Conservation (phyloP, 2,113 vertebrate species). For the Entelurus aequoreus region DNA sequence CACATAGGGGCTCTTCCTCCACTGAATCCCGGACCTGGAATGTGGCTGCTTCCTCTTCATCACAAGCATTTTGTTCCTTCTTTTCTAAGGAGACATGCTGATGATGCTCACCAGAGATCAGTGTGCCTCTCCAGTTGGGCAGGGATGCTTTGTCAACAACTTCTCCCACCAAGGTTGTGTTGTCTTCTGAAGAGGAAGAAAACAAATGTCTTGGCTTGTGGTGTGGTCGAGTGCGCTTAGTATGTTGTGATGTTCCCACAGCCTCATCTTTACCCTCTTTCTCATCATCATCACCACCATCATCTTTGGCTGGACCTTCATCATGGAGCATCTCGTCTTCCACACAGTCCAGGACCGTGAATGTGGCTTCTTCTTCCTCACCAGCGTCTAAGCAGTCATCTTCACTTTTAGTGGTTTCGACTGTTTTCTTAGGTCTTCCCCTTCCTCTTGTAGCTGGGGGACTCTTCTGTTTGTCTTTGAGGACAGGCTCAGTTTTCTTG, state of each 20-base stretch:
- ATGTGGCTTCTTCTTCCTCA: slow-evolving; percentile 23
- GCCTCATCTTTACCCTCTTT: not conserved
- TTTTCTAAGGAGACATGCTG: not conserved
- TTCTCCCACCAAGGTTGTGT: too few relatives aligned
- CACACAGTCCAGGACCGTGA: slow-evolving; percentile 51
- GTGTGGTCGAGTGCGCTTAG: too few relatives aligned
- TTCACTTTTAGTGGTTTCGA: slow-evolving; percentile 10
- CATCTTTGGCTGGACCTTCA: slow-evolving; percentile 32
- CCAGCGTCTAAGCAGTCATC: fast-evolving
- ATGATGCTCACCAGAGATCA: too few relatives aligned
- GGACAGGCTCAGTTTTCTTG: not conserved
- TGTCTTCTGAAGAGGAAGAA: too few relatives aligned
- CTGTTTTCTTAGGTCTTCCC: slow-evolving; percentile 32
- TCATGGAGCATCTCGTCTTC: slow-evolving; percentile 23
- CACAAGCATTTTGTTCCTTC: not conserved
- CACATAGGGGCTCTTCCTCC: slow-evolving; percentile 6
- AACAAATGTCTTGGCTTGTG: too few relatives aligned
- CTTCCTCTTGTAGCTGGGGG: not conserved
- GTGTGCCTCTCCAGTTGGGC: too few relatives aligned
- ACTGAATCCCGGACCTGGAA: slow-evolving; percentile 44
- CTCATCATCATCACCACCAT: not conserved
- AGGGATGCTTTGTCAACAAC: too few relatives aligned
- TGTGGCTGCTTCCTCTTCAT: slow-evolving; percentile 7
- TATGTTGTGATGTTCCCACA: not conserved
- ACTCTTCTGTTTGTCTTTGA: slow-evolving; percentile 17